Conservation (phyloP, 2,888 invertebrate genomes). For the Myopa testacea region DNA sequence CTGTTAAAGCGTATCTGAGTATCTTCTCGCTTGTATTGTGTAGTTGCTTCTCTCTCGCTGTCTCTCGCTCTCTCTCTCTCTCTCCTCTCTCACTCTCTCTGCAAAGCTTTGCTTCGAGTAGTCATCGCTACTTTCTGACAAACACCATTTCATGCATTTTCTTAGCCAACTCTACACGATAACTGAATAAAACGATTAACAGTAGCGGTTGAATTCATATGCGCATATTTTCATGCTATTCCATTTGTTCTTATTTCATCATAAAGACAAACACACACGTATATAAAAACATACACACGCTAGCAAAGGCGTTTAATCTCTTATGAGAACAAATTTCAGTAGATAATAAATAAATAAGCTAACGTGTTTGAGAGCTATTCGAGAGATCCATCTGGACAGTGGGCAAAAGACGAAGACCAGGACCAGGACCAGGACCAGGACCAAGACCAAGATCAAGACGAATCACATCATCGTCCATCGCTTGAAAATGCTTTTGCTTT, state of each 20-base stretch:
- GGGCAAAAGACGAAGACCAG: too few species aligned
- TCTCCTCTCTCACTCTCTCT: background rate
- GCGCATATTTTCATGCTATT: slow-evolving; percentile 9
- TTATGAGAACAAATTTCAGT: too few species aligned
- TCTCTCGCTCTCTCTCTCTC: background rate
- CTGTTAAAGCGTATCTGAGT: slow-evolving; percentile 20
- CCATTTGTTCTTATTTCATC: slow-evolving; percentile 8
- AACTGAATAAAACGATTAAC: background rate
- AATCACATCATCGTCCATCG: background rate
- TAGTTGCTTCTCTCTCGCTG: background rate
- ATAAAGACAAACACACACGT: background rate
- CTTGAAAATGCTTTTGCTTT: background rate
- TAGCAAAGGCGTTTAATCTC: too few species aligned
- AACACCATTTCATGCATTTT: slow-evolving; percentile 47
- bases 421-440: background rate
- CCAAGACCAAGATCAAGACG: background rate
- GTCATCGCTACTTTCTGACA: slow-evolving; percentile 7
- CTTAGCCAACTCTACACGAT: background rate
- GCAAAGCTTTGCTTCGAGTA: slow-evolving; percentile 19
- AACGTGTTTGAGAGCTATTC: too few species aligned
- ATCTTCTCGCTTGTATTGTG: background rate
- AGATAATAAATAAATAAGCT: too few species aligned
- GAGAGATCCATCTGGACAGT: too few species aligned
- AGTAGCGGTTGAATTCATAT: background rate
- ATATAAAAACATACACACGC: background rate